These are phyloP conservation scores for Deroptyus accipitrinus DNA, from an alignment of 2,113 vertebrate genomes.

Conservation along the genomic window DNA sequence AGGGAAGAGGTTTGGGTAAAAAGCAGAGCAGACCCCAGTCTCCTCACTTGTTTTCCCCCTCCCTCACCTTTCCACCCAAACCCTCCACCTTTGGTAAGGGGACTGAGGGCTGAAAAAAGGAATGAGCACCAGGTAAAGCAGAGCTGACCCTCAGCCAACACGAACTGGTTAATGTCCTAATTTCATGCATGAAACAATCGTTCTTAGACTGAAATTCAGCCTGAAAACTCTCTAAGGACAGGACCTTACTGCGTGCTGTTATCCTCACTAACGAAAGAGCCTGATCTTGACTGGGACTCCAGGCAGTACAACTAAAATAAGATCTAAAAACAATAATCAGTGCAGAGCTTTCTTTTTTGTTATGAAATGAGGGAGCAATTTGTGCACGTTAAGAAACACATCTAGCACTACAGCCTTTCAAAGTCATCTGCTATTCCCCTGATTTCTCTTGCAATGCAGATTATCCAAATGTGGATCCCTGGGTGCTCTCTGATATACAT, in stretches of 20 bases:
- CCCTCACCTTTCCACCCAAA: not conserved
- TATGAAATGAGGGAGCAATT: conserved; percentile 18
- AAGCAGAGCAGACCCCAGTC: not conserved
- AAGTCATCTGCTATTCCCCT: conserved; percentile 32
- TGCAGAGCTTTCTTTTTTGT: not conserved
- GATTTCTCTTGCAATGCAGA: conserved; percentile 27
- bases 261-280: not conserved
- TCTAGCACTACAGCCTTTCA: not conserved
- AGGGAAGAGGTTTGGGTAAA: not conserved
- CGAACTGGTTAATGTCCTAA: not conserved
- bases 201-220: not conserved
- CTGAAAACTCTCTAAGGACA: not conserved
- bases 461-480: conserved; percentile 18
- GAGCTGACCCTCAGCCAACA: not conserved
- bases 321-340: not conserved
- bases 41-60: fast-evolving
- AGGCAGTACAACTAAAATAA: not conserved
- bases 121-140: not conserved
- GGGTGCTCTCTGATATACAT: not conserved
- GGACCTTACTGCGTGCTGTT: not conserved
- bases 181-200: not conserved
- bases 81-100: fast-evolving
- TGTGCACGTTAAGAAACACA: not conserved
- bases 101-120: not conserved
- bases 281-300: not conserved